Conservation (phyloP, 2,113 vertebrate genomes). For the Prunella himalayana region DNA sequence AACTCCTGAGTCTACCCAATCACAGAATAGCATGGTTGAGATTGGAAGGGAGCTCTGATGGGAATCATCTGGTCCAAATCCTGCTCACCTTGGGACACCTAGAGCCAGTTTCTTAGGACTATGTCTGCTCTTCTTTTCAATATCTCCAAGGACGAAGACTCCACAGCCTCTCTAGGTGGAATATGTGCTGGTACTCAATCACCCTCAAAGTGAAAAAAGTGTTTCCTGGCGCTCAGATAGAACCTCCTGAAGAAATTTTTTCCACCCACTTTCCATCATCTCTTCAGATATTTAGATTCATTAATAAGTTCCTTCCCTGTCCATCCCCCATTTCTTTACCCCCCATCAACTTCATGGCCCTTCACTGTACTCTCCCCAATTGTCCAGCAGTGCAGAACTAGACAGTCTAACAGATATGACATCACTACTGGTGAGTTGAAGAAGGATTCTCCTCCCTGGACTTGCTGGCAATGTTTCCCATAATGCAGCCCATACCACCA, state of each 20-base stretch:
- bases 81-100: not conserved
- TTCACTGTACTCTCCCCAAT: not conserved
- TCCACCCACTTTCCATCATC: not conserved
- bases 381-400: not conserved
- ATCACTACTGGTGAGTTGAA: not conserved
- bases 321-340: rapidly evolving
- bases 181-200: not conserved
- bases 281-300: not conserved
- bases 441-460: not conserved
- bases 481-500: rapidly evolving
- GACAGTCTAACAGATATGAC: not conserved
- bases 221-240: not conserved
- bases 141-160: not conserved
- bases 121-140: not conserved
- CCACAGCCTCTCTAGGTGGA: not conserved
- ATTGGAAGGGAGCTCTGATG: not conserved
- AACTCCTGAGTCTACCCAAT: not conserved
- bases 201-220: not conserved
- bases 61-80: not conserved
- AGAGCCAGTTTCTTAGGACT: not conserved
- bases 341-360: not conserved
- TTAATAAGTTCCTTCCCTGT: not conserved
- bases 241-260: not conserved
- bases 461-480: not conserved
- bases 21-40: not conserved